Percentiles rank a stretch among this genome's conserved stretches.
Evolutionary conservation across 2,113 vertebrate genomes (phyloP).

Genomic region (Psittacula cyanocephala): DNA sequence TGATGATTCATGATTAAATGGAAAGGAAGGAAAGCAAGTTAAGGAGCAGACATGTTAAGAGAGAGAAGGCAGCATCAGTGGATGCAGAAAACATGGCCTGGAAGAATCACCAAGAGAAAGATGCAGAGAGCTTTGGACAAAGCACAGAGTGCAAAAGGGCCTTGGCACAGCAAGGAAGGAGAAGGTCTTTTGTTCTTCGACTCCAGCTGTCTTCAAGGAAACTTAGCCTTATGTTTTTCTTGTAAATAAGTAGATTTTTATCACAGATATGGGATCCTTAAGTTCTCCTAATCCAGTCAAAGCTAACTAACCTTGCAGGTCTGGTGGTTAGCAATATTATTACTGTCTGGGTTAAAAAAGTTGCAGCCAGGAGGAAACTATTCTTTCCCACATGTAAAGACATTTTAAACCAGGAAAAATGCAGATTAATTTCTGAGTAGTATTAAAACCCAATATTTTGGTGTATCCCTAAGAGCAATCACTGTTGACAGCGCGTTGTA

Average conservation of each 20-base stretch:
- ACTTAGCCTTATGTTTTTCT: background rate
- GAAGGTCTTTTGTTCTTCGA: background rate
- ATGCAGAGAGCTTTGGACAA: background rate
- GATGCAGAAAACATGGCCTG: background rate
- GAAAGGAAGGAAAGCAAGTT: background rate
- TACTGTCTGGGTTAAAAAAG: background rate
- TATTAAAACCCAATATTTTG: background rate
- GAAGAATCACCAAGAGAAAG: background rate
- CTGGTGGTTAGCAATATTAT: background rate
- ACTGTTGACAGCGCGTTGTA: background rate
- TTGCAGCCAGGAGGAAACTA: background rate
- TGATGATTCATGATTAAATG: background rate
- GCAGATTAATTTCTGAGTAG: background rate
- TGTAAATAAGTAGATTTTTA: background rate
- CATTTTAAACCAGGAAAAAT: background rate
- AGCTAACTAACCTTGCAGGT: background rate
- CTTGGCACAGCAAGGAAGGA: background rate
- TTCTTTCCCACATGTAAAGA: background rate
- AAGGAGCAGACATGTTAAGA: background rate
- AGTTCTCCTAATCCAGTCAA: background rate
- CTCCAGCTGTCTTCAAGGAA: background rate
- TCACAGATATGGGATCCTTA: background rate
- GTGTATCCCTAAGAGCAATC: rapidly evolving
- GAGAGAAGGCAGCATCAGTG: background rate
- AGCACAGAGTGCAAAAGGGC: background rate